Conservation (phyloP, 2,888 invertebrate genomes). For the Nysson spinosus region DNA sequence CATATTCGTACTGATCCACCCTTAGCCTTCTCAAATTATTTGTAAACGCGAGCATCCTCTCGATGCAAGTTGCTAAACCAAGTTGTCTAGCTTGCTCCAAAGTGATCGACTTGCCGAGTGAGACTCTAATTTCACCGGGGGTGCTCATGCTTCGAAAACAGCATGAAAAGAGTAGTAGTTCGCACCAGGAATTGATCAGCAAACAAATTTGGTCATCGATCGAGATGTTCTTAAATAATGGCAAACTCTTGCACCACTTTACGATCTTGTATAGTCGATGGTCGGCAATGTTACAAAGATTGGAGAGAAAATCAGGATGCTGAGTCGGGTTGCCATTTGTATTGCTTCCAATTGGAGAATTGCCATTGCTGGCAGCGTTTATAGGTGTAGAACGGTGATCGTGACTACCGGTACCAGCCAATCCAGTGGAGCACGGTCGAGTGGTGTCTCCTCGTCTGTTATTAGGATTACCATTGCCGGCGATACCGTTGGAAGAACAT, state of each 20-base stretch:
- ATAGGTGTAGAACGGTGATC: conserved; percentile 53
- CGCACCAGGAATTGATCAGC: conserved; percentile 98
- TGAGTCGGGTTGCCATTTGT: conserved; percentile 70
- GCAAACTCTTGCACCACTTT: conserved; percentile 98
- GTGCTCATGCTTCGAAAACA: conserved; percentile 95
- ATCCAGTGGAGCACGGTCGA: conserved; percentile 56
- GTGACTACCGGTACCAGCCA: conserved; percentile 48
- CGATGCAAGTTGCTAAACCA: conserved; percentile 91
- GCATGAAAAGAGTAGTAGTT: conserved; percentile 92
- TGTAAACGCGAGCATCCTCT: conserved; percentile 95
- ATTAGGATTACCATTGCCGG: conserved; percentile 47
- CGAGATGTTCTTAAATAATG: conserved; percentile 96
- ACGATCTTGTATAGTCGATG: conserved; percentile 97
- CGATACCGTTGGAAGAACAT: conserved; percentile 43
- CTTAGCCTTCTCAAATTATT: conserved; percentile 92
- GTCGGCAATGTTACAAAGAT: conserved; percentile 96
- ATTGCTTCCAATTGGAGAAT: conserved; percentile 44
- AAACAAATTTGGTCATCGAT: conserved; percentile 98
- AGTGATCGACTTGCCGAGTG: conserved; percentile 82
- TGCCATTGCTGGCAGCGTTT: conserved; percentile 44
- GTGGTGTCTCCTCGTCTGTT: conserved; percentile 54
- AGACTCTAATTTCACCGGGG: conserved; percentile 91
- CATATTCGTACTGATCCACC: conserved; percentile 97
- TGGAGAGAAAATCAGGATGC: conserved; percentile 90
- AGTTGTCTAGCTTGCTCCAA: conserved; percentile 84